Evolutionary conservation across 2,888 invertebrate genomes (phyloP), one percentile per base, ranked within the genome.

Genomic region (Falcaria lacertinaria): DNA sequence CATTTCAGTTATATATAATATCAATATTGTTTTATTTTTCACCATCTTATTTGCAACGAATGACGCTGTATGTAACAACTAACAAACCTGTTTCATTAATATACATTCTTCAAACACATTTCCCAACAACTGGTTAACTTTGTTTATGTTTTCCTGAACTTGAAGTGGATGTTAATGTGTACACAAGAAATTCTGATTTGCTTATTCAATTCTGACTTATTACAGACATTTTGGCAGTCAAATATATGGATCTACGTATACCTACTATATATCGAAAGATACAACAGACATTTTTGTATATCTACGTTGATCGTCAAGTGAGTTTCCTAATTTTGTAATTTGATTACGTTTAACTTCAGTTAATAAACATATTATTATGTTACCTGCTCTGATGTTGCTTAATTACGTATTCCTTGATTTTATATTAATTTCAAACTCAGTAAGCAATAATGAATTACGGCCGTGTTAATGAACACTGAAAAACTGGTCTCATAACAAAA

Each of bases 61-160:
- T n/a, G n/a, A n/a, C n/a, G n/a, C n/a, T n/a, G n/a, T n/a, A n/a
- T n/a, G n/a, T n/a, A n/a, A n/a, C n/a, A 37, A 28, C 13, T 34
- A 22, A 22, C 22, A 22, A 22, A 5, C 22, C 5, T 7, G 7
- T 22, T 6, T 22, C 22, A 22, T 6, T 22, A 22, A 6, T 22
- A 1, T 22, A 6, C 22, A 22, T 6, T 5, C 3, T 22, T 22
- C 22, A 7, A 22, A 53, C 52, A 44, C 41, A 38, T 32, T 42
- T 45, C 15, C 32, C 22, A 47, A 48, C 55, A 46, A 52, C 52
- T 50, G 42, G 46, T 42, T 33, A 16, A 50, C 59, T 57, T 68
- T 67, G 62, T 61, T 63, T 61, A 64, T 54, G 54, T 62, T 63
- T 48, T 54, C 53, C 50, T 48, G 44, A 67, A 60, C 50, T 54